Evolutionary conservation across 2,797 vertebrate species (phyloP).

Genomic region (Brachymystax lenok): DNA sequence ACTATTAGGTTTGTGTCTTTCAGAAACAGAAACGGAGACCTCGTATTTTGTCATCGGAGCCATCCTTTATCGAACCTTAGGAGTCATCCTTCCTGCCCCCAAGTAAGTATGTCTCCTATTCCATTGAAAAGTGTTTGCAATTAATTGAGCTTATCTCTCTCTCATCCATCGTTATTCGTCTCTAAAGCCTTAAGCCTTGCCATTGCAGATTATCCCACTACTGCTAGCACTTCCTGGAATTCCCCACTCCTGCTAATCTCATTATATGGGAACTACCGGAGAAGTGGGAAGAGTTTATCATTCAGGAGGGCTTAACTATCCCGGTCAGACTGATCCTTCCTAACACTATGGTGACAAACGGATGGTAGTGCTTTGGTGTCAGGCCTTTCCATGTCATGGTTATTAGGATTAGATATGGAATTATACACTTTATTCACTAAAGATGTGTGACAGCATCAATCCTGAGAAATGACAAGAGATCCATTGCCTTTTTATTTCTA

Average conservation of each 20-base stretch:
- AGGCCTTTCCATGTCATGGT: background rate
- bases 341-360: background rate
- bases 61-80: constrained; percentile 92
- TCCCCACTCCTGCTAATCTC: background rate
- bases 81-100: constrained; percentile 89
- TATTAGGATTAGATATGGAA: background rate
- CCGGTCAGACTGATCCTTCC: background rate
- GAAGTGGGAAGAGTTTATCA: background rate
- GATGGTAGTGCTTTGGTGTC: background rate
- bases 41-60: constrained; percentile 95
- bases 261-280: background rate
- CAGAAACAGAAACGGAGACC: constrained; percentile 85
- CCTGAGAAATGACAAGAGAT: background rate
- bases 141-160: background rate
- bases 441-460: background rate
- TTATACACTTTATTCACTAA: background rate
- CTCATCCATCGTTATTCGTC: background rate
- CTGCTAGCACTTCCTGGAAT: background rate
- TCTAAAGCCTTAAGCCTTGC: background rate
- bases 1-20: constrained; percentile 13
- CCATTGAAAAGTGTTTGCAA: background rate
- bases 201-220: background rate
- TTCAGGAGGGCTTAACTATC: background rate
- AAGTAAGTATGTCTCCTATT: constrained; percentile 75
- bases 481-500: background rate